A percentile compares a stretch with the other conserved stretches of the same genome.
Conservation (phyloP, 2,888 invertebrate species). For the Ochropacha duplaris region DNA sequence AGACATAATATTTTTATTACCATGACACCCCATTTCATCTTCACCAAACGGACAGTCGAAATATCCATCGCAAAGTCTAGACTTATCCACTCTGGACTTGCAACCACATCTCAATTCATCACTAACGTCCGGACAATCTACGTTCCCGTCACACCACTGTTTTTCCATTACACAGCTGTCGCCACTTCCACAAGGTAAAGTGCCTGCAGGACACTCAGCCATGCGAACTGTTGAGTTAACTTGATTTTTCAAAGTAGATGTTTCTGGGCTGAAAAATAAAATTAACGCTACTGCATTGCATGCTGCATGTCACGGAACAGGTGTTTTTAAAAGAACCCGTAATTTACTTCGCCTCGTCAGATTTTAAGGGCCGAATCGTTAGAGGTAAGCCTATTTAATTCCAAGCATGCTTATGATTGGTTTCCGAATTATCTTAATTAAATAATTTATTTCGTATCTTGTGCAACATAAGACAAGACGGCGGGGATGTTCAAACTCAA, state of each 20-base stretch:
- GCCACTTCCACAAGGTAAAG: conserved; percentile 54
- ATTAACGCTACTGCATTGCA: not conserved
- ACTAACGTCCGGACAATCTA: conserved; percentile 89
- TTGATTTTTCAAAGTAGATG: conserved; percentile 20
- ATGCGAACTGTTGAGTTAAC: conserved; percentile 42
- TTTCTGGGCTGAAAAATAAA: conserved; percentile 32
- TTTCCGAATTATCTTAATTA: conserved; percentile 1
- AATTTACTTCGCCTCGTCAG: not conserved
- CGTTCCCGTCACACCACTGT: conserved; percentile 88
- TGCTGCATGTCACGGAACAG: not conserved
- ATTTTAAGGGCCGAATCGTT: not conserved
- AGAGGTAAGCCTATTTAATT: not conserved
- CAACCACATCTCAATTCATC: conserved; percentile 91
- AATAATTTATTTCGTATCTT: not conserved
- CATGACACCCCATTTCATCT: conserved; percentile 91
- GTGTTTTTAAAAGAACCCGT: too few relatives aligned
- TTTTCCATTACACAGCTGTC: conserved; percentile 78
- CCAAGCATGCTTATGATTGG: too few relatives aligned
- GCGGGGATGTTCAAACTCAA: too few relatives aligned
- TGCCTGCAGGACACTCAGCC: conserved; percentile 52
- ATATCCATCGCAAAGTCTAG: conserved; percentile 90
- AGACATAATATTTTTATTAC: conserved; percentile 66
- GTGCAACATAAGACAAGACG: not conserved
- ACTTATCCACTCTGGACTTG: conserved; percentile 84
- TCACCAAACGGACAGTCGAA: conserved; percentile 91